phyloP scores from a whole-genome alignment of 2,888 invertebrate species.

The Boloria selene region DNA sequence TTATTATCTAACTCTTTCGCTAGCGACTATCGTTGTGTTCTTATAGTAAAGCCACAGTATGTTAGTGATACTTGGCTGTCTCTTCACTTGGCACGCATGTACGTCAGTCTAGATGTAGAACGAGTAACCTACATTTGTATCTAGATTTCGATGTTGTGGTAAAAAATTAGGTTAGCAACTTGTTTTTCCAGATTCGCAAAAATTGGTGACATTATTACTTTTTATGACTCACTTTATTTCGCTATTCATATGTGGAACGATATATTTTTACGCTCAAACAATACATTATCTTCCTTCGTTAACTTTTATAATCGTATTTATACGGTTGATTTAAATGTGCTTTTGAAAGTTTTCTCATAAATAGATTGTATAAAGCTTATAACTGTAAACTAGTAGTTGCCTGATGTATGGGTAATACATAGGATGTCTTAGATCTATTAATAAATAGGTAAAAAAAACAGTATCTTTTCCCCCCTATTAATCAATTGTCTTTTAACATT shows the following conservation, averaged over 20 bases:
- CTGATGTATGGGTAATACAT: too few relatives aligned
- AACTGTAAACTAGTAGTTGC: too few relatives aligned
- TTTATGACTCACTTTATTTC: slow-evolving; percentile 21
- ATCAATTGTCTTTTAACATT: too few relatives aligned
- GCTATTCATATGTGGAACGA: slow-evolving; percentile 2
- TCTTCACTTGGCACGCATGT: slow-evolving; percentile 61
- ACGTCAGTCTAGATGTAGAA: slow-evolving; percentile 59
- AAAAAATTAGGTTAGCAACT: slow-evolving; percentile 54
- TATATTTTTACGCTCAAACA: slow-evolving; percentile 4
- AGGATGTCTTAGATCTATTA: too few relatives aligned
- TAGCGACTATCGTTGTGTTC: slow-evolving; percentile 38
- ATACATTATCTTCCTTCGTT: not conserved
- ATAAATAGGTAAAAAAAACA: too few relatives aligned
- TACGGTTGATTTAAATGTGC: too few relatives aligned
- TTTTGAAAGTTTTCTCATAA: too few relatives aligned
- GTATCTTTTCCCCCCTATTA: too few relatives aligned
- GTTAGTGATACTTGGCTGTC: slow-evolving; percentile 19
- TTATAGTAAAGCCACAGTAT: slow-evolving; percentile 60
- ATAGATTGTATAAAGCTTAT: too few relatives aligned
- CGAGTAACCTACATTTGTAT: slow-evolving; percentile 52
- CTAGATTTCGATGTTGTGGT: slow-evolving; percentile 19
- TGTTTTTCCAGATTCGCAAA: slow-evolving; percentile 45
- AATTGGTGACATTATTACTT: slow-evolving; percentile 45
- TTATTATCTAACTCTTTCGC: too few relatives aligned
- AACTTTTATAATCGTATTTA: too few relatives aligned